These are phyloP conservation scores for Denticeps clupeoides DNA, from an alignment of 2,797 vertebrate genomes.

Conservation along the genomic window DNA sequence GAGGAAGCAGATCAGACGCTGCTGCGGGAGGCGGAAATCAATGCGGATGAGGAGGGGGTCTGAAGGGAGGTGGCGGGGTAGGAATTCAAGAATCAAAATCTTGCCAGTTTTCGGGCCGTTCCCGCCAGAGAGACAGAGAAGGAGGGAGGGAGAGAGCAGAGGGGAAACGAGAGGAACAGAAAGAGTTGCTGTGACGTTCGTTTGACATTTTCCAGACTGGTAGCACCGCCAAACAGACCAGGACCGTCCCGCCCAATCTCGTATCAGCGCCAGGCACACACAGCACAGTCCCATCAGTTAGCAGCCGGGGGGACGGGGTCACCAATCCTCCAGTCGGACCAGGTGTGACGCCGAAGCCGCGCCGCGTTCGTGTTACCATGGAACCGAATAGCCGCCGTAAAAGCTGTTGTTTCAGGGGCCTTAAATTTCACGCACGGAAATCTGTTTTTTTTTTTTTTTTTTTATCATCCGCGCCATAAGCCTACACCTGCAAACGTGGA, in stretches of 20 bases:
- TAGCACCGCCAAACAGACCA: too few relatives aligned
- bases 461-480: too few relatives aligned
- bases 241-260: too few relatives aligned
- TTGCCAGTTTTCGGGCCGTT: conserved; percentile 19
- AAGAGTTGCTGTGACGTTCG: too few relatives aligned
- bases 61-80: not conserved
- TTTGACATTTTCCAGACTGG: too few relatives aligned
- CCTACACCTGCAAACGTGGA: too few relatives aligned
- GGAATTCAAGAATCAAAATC: conserved; percentile 21
- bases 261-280: too few relatives aligned
- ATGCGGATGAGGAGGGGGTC: not conserved
- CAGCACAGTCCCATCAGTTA: too few relatives aligned
- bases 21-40: not conserved
- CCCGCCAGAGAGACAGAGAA: not conserved
- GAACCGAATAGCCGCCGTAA: not conserved
- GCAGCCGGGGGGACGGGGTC: not conserved
- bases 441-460: not conserved
- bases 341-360: not conserved
- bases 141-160: not conserved
- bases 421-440: not conserved
- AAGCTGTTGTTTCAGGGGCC: not conserved
- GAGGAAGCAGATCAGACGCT: too few relatives aligned
- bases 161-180: too few relatives aligned
- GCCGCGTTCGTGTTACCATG: not conserved
- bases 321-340: not conserved